Percentiles rank a stretch among this genome's conserved stretches.
Conservation (phyloP, 37 sponge, comb jelly and placozoan genomes). For the Mnemiopsis leidyi region DNA sequence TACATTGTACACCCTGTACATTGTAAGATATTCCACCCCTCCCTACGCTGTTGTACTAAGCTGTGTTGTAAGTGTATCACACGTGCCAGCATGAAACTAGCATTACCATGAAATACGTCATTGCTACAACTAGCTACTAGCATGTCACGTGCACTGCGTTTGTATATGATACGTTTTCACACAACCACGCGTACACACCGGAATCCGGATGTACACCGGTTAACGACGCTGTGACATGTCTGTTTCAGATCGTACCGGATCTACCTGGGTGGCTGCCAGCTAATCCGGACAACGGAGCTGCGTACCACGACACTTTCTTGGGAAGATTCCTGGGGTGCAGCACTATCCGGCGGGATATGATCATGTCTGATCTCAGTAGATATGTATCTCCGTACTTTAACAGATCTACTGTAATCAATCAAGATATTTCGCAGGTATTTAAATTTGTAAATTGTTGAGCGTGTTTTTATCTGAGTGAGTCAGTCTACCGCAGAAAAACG, state of each 20-base stretch:
- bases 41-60: too few species aligned
- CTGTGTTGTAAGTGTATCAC: too few species aligned
- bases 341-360: not conserved
- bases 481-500: not conserved
- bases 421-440: slow-evolving; percentile 5
- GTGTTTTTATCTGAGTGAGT: not conserved
- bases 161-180: too few species aligned
- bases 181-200: too few species aligned
- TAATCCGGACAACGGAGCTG: slow-evolving; percentile 17
- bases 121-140: too few species aligned
- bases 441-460: not conserved
- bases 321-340: not conserved
- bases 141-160: too few species aligned
- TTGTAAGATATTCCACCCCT: too few species aligned
- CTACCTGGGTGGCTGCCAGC: not conserved
- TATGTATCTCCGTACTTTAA: slow-evolving; percentile 58
- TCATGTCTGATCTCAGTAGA: not conserved
- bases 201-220: too few species aligned
- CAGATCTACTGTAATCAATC: not conserved
- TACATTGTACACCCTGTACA: too few species aligned
- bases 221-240: too few species aligned
- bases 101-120: too few species aligned
- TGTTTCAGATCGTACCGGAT: not conserved
- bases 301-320: slow-evolving; percentile 15
- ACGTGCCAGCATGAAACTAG: too few species aligned